Base-by-base conservation (phyloP, 1,140 invertebrate species). In the Ceratosolen fusciceps region DNA sequence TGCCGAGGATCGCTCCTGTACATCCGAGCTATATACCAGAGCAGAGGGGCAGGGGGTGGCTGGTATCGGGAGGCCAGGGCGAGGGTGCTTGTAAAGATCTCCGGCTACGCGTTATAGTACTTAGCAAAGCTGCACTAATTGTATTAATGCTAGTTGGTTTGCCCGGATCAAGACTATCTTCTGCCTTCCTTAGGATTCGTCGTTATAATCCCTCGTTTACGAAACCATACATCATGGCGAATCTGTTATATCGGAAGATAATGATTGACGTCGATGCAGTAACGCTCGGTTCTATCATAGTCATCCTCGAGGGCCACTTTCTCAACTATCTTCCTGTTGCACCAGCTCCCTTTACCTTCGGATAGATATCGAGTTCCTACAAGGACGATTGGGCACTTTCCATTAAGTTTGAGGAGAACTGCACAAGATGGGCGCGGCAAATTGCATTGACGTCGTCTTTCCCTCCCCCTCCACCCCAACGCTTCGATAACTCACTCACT, bases 61-160 rank as follows among this genome's bases (percentile, higher is more conserved):
- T n/a, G n/a, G n/a, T n/a, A n/a, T n/a, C n/a, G n/a, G n/a, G n/a
- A n/a, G n/a, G n/a, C n/a, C n/a, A n/a, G n/a, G n/a, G n/a, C n/a
- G n/a, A n/a, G n/a, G n/a, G n/a, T n/a, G n/a, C n/a, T n/a, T n/a
- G n/a, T 39, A 34, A 60, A 10, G 10, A 49, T 65, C 26, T 19
- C 29, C 21, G 58, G 19, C 16, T 29, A 67, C 60, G 47, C 58
- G 84, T 85, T 86, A 86, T 82, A 84, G 85, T 84, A 87, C 85
- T 89, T 88, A 87, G 85, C 83, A 86, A 87, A 88, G 86, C 87
- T 85, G 81, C 81, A 85, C 87, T 89, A 90, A 90, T 90, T 89
- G 87, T 89, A 89, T 90, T 88, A 90, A 89, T 88, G 84, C 87
- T 86, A 85, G 84, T 86, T 86, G 87, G 86, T 87, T 87, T 85